phyloP scores from a whole-genome alignment of 2,113 vertebrate genomes.

The Zootoca vivipara region DNA sequence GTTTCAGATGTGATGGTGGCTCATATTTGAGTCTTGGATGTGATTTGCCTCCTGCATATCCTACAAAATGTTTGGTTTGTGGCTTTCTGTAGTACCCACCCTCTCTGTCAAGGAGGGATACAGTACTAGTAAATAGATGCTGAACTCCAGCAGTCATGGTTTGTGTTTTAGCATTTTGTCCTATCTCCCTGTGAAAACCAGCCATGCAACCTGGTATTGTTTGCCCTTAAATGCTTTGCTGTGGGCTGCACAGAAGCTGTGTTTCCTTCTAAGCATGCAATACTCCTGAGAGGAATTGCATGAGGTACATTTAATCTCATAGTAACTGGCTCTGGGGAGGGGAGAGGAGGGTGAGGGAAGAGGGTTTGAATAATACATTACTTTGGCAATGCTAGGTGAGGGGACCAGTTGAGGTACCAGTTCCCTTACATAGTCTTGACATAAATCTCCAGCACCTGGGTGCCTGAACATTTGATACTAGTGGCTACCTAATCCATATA shows the following conservation, averaged over 20 bases:
- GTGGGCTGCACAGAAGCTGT: background rate
- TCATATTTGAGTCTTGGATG: background rate
- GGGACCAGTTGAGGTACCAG: background rate
- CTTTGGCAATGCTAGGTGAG: background rate
- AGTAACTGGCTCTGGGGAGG: background rate
- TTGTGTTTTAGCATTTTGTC: background rate
- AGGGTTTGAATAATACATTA: background rate
- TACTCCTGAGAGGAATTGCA: background rate
- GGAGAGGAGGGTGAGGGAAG: too few species aligned
- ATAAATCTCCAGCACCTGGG: background rate
- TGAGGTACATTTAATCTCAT: background rate
- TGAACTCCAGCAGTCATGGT: background rate
- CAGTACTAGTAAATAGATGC: background rate
- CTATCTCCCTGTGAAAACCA: background rate
- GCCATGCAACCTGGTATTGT: background rate
- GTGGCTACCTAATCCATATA: background rate
- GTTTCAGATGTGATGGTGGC: background rate
- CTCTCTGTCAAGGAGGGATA: background rate
- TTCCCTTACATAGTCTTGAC: background rate
- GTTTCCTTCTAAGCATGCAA: background rate
- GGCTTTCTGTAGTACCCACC: background rate
- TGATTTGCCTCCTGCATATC: background rate
- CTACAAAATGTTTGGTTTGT: background rate
- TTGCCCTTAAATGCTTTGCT: background rate
- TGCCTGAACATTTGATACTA: background rate